These are phyloP conservation scores for Lepus townsendii DNA, from an alignment of 2,797 vertebrate genomes.

Conservation along the genomic window DNA sequence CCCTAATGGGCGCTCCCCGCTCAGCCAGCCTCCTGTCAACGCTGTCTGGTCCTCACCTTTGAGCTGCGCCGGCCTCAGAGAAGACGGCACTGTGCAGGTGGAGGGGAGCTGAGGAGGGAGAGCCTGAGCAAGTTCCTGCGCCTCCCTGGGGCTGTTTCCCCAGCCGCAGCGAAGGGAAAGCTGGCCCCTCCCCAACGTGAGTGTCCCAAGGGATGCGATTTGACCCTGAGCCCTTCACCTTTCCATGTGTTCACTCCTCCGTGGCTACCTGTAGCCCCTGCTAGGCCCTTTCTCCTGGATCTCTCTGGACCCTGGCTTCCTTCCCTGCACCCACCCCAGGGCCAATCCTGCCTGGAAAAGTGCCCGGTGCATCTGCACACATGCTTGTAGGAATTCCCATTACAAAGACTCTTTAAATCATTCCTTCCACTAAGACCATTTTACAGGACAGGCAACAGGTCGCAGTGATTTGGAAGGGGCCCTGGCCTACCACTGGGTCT, in stretches of 20 bases:
- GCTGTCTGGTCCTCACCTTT: not conserved
- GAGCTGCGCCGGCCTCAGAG: not conserved
- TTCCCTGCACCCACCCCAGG: not conserved
- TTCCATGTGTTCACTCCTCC: not conserved
- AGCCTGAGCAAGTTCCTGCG: not conserved
- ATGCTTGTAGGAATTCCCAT: not conserved
- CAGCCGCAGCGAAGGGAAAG: not conserved
- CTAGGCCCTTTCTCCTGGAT: not conserved
- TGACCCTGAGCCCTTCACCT: not conserved
- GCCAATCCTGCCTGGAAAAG: not conserved
- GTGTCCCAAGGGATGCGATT: not conserved
- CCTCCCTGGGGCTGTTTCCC: not conserved
- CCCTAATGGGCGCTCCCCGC: not conserved
- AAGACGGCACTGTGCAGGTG: rapidly evolving
- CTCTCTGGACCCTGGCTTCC: too few relatives aligned
- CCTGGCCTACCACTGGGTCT: not conserved
- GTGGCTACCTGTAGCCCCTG: not conserved
- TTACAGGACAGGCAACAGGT: not conserved
- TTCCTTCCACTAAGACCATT: not conserved
- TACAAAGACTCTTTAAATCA: too few relatives aligned
- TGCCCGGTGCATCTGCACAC: not conserved
- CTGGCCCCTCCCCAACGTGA: not conserved
- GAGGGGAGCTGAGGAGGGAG: not conserved
- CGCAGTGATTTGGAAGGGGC: not conserved
- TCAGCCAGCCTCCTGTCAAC: not conserved